Base-by-base conservation (phyloP, 1,140 invertebrate genomes). In the Hirudo medicinalis region DNA sequence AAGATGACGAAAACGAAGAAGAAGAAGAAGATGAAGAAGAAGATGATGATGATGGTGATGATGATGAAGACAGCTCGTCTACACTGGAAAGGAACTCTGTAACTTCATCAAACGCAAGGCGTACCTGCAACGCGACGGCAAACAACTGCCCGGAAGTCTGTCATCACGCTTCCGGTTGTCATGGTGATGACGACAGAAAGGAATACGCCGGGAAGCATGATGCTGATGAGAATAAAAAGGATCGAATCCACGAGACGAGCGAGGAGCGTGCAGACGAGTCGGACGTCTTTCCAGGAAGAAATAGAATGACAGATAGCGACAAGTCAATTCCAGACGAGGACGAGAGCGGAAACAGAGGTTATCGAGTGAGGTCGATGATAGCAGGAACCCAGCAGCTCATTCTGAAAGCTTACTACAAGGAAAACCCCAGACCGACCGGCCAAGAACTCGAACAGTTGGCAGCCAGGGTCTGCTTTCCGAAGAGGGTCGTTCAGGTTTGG, bases 401-500 rank as follows among this genome's bases (percentile, higher is more conserved):
- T 54, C 84, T 98, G 6, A 91, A 92, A 77, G 87, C 89, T 71
- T 89, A 93, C 77, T 98, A 96, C 77, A 85, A 89, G 27, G 82
- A 88, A 6, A 96, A 98, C 83, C 89, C 92, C 0, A 85, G 91
- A 69, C 94, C 95, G 1, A 92, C 92, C 77, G 89, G 40, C 4
- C 20, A 53, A 40, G 72, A 73, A 29, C 54, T 73, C 32, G 72
- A 74, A 25, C 49, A 40, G 27, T 91, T 98, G 76, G 92, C 94
- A 0, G 87, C 92, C 54, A 88, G 89, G 75, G 89, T 97, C 69
- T 89, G 91, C 40, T 89, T 97, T 75, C 87, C 92, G 43, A 90
- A 92, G 53, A 85, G 94, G 66, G 94, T 97, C 4, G 92, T 98
- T 9, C 94, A 97, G 83, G 87, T 87, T 5, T 98, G 95, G 94